Percentiles rank a stretch among this genome's conserved stretches.
Conservation (phyloP, 1,140 invertebrate species). For the Zaprionus vittiger region DNA sequence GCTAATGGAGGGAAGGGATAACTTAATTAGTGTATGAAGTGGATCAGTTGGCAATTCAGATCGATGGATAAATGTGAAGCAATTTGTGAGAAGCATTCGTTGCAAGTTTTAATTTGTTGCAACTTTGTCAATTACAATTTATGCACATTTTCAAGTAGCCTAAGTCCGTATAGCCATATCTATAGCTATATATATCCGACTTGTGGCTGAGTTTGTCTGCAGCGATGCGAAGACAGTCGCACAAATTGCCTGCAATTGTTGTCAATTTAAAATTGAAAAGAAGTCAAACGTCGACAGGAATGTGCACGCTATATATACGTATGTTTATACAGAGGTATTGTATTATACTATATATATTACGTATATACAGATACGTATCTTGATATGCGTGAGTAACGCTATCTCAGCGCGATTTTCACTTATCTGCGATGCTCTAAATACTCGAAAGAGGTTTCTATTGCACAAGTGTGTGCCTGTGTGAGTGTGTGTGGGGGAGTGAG, state of each 20-base stretch:
- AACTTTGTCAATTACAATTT: slow-evolving; percentile 62
- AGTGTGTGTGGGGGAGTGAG: background rate
- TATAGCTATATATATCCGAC: slow-evolving; percentile 9
- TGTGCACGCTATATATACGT: slow-evolving; percentile 32
- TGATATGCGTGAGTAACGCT: slow-evolving; percentile 26
- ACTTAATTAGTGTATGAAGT: background rate
- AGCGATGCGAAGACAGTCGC: slow-evolving; percentile 20
- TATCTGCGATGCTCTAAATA: slow-evolving; percentile 74
- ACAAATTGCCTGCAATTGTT: slow-evolving; percentile 75
- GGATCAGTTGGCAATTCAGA: background rate
- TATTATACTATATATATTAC: slow-evolving; percentile 5
- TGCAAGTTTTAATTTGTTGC: slow-evolving; percentile 62
- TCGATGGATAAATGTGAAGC: background rate
- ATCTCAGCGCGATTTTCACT: slow-evolving; percentile 59
- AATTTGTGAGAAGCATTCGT: background rate
- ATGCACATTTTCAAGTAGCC: slow-evolving; percentile 44
- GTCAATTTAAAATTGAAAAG: slow-evolving; percentile 82
- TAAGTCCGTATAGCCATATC: slow-evolving; percentile 20
- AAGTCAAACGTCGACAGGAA: slow-evolving; percentile 73
- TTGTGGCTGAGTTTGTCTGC: slow-evolving; percentile 14
- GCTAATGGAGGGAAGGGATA: background rate
- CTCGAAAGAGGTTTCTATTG: slow-evolving; percentile 51
- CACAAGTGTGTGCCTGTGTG: slow-evolving; percentile 22
- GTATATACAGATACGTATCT: slow-evolving; percentile 31
- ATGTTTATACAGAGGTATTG: slow-evolving; percentile 21